Evolutionary conservation across 2,797 vertebrate genomes (phyloP).

Genomic region (Distichodus sexfasciatus): DNA sequence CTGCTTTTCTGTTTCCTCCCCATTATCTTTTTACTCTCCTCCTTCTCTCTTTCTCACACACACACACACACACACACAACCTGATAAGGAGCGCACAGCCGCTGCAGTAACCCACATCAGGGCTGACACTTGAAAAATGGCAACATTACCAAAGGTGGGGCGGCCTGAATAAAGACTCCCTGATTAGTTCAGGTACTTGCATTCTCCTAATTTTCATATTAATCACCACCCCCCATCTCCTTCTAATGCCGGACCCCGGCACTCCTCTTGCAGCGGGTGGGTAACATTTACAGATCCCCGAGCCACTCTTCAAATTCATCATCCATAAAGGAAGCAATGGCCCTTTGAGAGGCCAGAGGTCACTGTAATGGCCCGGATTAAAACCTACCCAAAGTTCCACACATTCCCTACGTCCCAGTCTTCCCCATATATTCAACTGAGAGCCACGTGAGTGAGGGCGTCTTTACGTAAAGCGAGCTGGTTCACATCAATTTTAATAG

Average conservation of each 20-base stretch:
- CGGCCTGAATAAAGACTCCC: constrained; percentile 91
- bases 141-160: constrained; percentile 89
- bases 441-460: not conserved
- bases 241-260: constrained; percentile 77
- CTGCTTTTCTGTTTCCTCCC: constrained; percentile 23
- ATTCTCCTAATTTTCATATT: constrained; percentile 95
- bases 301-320: constrained; percentile 67
- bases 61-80: constrained; percentile 71
- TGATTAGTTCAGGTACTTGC: constrained; percentile 98
- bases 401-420: no score
- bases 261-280: constrained; percentile 81
- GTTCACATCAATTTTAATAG: no score
- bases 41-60: constrained; percentile 27
- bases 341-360: not conserved
- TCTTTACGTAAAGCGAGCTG: constrained; percentile 54
- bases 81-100: constrained; percentile 75
- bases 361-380: not conserved
- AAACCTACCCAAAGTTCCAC: not conserved
- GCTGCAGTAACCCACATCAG: constrained; percentile 77
- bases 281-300: constrained; percentile 83
- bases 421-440: not conserved
- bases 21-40: constrained; percentile 6
- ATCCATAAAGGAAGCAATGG: constrained; percentile 14
- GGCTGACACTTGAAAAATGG: constrained; percentile 96
- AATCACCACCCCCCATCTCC: constrained; percentile 89